Percentiles rank a stretch among this genome's conserved stretches.
phyloP scores from a whole-genome alignment of 2,888 invertebrate genomes.

The Drosophila prolongata region DNA sequence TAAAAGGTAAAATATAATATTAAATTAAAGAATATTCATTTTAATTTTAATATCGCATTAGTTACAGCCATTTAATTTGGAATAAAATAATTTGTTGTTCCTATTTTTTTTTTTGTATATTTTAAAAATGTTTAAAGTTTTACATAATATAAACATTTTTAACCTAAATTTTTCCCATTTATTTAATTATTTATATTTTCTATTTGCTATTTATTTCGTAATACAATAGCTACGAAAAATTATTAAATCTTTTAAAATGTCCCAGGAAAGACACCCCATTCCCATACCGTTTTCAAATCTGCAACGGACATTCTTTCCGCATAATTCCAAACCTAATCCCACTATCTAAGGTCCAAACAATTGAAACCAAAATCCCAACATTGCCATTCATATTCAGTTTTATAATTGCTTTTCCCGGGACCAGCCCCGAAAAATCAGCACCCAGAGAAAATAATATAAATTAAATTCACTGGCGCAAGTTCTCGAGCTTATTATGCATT shows the following conservation, averaged over 20 bases:
- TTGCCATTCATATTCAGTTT: slow-evolving; percentile 18
- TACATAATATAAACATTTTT: too few species aligned
- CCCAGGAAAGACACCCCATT: neutral
- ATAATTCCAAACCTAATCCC: neutral
- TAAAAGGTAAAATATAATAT: too few species aligned
- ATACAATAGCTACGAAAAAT: too few species aligned
- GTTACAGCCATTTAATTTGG: too few species aligned
- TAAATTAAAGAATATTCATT: too few species aligned
- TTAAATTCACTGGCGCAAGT: slow-evolving; percentile 60
- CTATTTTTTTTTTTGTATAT: neutral
- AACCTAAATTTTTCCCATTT: too few species aligned
- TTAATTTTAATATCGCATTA: too few species aligned
- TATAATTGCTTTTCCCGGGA: slow-evolving; percentile 29
- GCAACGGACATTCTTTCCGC: neutral
- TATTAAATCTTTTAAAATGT: too few species aligned
- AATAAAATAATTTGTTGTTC: neutral
- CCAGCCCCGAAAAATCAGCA: slow-evolving; percentile 10
- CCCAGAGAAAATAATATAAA: slow-evolving; percentile 57
- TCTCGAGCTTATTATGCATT: slow-evolving; percentile 73
- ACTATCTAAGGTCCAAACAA: neutral
- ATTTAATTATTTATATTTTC: too few species aligned
- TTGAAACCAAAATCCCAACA: slow-evolving; percentile 3
- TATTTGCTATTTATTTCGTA: too few species aligned
- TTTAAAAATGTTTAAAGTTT: too few species aligned
- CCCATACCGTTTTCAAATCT: neutral